phyloP scores from a whole-genome alignment of 2,113 vertebrate genomes.

The Merops nubicus region DNA sequence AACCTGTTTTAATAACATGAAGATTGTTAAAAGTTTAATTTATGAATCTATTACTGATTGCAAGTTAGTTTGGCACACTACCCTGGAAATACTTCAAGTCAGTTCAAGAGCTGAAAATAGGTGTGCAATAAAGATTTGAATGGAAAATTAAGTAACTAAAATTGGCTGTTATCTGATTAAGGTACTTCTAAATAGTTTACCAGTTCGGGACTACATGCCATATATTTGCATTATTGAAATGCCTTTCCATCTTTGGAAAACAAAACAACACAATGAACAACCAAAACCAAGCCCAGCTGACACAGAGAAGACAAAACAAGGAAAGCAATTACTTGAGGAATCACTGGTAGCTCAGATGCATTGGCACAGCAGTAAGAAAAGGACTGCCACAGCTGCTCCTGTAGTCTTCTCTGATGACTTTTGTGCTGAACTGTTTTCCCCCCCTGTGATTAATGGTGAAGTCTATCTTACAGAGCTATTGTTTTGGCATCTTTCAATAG shows the following conservation, averaged over 20 bases:
- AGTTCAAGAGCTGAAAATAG: neutral
- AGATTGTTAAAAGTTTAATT: neutral
- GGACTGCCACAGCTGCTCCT: neutral
- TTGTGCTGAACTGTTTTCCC: conserved; percentile 29
- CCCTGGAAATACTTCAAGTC: neutral
- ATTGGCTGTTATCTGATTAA: neutral
- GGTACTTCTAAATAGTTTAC: neutral
- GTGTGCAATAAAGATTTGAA: neutral
- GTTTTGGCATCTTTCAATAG: conserved; percentile 12
- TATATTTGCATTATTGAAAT: neutral
- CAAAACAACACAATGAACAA: neutral
- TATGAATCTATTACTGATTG: neutral
- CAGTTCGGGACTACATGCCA: neutral
- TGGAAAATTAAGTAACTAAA: neutral
- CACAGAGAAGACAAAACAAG: conserved; percentile 7
- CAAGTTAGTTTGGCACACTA: neutral
- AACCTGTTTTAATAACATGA: conserved; percentile 15
- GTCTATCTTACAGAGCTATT: neutral
- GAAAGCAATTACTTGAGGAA: neutral
- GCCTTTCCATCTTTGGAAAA: neutral
- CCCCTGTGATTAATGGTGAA: neutral
- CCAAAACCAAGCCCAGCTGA: neutral
- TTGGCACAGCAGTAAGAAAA: neutral
- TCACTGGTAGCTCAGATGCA: neutral
- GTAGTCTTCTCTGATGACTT: neutral